Base-by-base conservation (phyloP, 2,113 vertebrate genomes). In the Oenanthe melanoleuca region DNA sequence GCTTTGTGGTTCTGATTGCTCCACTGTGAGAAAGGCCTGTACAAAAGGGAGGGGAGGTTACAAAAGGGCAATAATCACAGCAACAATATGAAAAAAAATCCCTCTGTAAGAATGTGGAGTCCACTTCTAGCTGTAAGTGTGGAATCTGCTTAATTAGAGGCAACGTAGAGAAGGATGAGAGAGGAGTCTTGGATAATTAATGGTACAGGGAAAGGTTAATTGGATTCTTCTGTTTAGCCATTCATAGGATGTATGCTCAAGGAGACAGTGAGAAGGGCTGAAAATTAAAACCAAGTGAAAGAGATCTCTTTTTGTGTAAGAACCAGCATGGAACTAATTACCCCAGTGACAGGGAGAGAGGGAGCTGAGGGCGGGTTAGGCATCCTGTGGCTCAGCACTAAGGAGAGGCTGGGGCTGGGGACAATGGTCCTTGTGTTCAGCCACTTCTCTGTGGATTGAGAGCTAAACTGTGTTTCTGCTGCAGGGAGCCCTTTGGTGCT, bases 81-180 rank as follows among this genome's bases (percentile, higher is more conserved):
- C 63, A 94, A 65, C 44, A 71, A 6, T 38, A 50, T 52, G 59
- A 84, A 84, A 91, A 72, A 66, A 71, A 52, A 16, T 38, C 87
- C 3, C 12, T 12, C 80, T 71, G 6, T 34, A 37, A 50, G 47
- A 77, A 83, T 70, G 88, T 89, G 64, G 79, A 77, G 69, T 77
- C 79, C 87, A 89, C 87, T 89, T 70, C 79, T 40, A 42, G 79
- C 79, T 42, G 26, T 83, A 63, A 74, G 75, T 45, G 34, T 80
- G 83, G 87, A 89, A 96, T 95, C 67, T 93, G 63, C 69, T 92
- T 94, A 87, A 94, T 91, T 89, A 96, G 81, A 94, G 65, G 86
- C 60, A 59, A 25, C 16, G 18, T 25, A 78, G 75, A 56, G 60
- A 50, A 63, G 47, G 55, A 61, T 89, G 81, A 93, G 87, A 89